Evolutionary conservation across 92 coral and sea anemone genomes (phyloP), one percentile per base, ranked within the genome.

Genomic region (Palythoa grandis): DNA sequence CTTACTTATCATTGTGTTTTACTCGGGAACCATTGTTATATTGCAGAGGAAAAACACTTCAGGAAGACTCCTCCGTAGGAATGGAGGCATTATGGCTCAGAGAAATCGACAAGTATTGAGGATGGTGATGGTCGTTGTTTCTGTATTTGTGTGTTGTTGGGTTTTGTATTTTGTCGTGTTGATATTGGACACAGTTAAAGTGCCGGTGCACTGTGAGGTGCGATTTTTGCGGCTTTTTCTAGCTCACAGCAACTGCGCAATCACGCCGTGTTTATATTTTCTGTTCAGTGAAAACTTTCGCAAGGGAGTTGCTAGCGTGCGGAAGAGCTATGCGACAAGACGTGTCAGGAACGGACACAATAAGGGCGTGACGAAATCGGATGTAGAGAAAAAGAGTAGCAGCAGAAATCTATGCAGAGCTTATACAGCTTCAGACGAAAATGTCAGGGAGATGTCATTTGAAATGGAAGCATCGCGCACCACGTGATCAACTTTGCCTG

Each of bases 231-330:
- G 88, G 4, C 7, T 7, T 13, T 70, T 88, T 35, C 70, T 77
- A 75, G 92, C 92, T 6, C 71, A 90, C 57, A 76, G 85, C 19
- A 91, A 84, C 73, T 83, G 91, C 40, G 91, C 91, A 16, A 48
- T 87, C n/a, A 87, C 93, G 58, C 93, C 93, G 13, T 76, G 88
- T 7, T 67, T 90, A 9, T 90, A 90, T 37, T 89, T 87, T 8
- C 5, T 90, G n/a, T 90, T 90, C 72, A 90, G 91, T 73, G 91
- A 90, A 72, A 90, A 90, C 70, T 92, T 77, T 58, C 93, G 95
- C 19, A 61, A 48, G 23, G 92, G 91, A 52, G 68, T 89, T 15
- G 76, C 52, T 65, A 77, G 57, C 24, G 60, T 92, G 19, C 85
- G 47, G 17, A 47, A 23, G 12, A 22, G 61, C 16, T 80, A 43